Evolutionary conservation across 2,888 invertebrate genomes (phyloP).

Genomic region (Hemicrepidius hirtus): DNA sequence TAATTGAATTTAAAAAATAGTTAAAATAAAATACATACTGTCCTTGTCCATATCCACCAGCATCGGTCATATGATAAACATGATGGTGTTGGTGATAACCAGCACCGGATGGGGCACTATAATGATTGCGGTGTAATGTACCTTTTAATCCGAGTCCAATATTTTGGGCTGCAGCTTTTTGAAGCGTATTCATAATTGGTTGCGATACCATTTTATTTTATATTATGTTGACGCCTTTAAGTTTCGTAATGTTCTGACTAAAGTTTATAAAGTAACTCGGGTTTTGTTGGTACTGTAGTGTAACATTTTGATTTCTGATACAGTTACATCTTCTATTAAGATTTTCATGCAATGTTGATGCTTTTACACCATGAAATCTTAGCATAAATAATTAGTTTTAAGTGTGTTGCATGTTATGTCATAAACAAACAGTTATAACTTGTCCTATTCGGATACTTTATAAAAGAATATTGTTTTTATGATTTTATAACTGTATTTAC

Average conservation of each 20-base stretch:
- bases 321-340: constrained; percentile 36
- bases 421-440: constrained; percentile 7
- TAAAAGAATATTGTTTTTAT: too few relatives aligned
- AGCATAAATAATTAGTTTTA: constrained; percentile 42
- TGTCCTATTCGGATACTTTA: background rate
- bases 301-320: constrained; percentile 19
- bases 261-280: background rate
- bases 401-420: background rate
- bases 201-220: constrained; percentile 33
- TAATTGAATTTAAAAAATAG: too few relatives aligned
- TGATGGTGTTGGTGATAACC: constrained; percentile 57
- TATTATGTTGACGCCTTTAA: background rate
- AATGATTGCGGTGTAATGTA: constrained; percentile 60
- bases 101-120: constrained; percentile 55
- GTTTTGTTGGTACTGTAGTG: background rate
- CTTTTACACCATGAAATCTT: constrained; percentile 32
- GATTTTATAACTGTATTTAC: too few relatives aligned
- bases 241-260: background rate
- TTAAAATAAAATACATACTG: constrained; percentile 39
- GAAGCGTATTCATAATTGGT: constrained; percentile 30
- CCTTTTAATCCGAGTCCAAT: constrained; percentile 44
- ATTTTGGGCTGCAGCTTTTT: constrained; percentile 35
- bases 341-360: constrained; percentile 31
- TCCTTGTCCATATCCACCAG: constrained; percentile 27
- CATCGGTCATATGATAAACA: constrained; percentile 40